These are phyloP conservation scores for Engraulis encrasicolus DNA, from an alignment of 2,113 vertebrate genomes.

Conservation along the genomic window DNA sequence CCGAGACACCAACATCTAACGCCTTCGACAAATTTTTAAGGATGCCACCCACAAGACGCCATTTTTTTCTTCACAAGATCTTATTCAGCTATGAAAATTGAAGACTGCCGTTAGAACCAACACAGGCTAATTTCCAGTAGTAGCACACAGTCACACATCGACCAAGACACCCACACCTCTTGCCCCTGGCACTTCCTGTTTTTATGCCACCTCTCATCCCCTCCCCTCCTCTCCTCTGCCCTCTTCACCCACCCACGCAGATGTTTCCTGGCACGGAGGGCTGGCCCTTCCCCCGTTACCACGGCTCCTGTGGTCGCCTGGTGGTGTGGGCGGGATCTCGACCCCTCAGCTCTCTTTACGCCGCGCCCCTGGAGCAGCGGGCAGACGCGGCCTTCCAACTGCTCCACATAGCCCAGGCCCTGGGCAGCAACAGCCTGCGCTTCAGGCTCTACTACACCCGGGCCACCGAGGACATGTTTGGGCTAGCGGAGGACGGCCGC, in stretches of 20 bases:
- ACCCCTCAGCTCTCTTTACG: constrained; percentile 71
- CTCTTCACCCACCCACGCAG: too few species aligned
- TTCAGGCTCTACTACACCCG: constrained; percentile 83
- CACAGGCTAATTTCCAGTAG: neutral
- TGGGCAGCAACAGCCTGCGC: constrained; percentile 80
- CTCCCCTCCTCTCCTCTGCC: too few species aligned
- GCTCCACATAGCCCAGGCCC: constrained; percentile 72
- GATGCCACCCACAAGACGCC: too few species aligned
- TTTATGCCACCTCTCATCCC: constrained; percentile 26
- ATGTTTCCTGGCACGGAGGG: constrained; percentile 83
- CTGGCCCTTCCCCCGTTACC: constrained; percentile 83
- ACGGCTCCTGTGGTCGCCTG: constrained; percentile 82
- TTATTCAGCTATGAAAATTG: too few species aligned
- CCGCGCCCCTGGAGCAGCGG: constrained; percentile 60
- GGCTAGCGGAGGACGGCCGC: constrained; percentile 78
- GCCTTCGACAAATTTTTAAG: too few species aligned
- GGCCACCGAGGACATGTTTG: constrained; percentile 78
- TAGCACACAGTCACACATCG: neutral
- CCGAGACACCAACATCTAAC: too few species aligned
- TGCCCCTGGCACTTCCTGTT: constrained; percentile 23
- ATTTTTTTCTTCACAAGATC: too few species aligned
- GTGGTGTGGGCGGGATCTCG: constrained; percentile 74
- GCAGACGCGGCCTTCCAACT: constrained; percentile 81
- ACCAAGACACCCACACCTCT: neutral
- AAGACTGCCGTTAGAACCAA: too few species aligned